Base-by-base conservation (phyloP, 2,797 vertebrate genomes). In the Danio albolineatus region DNA sequence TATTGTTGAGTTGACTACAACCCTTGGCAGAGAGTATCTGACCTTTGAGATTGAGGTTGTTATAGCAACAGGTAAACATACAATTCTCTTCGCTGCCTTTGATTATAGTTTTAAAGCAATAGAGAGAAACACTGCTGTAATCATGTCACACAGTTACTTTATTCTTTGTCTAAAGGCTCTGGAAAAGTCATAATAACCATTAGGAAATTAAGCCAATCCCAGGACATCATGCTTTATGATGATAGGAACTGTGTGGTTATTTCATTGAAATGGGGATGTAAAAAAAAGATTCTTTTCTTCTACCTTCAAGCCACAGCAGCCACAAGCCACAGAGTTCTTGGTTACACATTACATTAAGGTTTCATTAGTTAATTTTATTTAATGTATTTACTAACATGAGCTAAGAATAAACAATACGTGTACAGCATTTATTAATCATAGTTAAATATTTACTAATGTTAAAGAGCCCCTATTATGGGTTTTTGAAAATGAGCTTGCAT, bases 31-130 rank as follows among this genome's bases (percentile, higher is more conserved):
- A 28, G 28, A 28, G 28, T 28, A 28, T 28, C 28, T 28, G 28
- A 28, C 28, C 71, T 46, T 28, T 28, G 28, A 28, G 28, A 28
- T 28, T n/a, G n/a, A n/a, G 1, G 28, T 28, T 28, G 28, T 28
- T 28, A 28, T 73, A 73, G 54, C 71, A 59, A 73, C 54, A 48
- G 5, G 19, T 59, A 46, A 36, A 46, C 4, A 10, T 59, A n/a
- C 28, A 28, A 28, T 28, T 28, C 10, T 44, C 39, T 3, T 46
- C 9, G 8, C 41, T 59, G 70, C 39, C 41, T 41, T 57, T 36
- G 14, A 46, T 73, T 17, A 1, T 17, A 1, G 1, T 17, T 44
- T 71, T 48, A 66, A 28, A 46, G 28, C 64, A 66, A 16, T n/a
- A 67, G 19, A 66, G 10, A 5, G 12, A 44, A 44, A 12, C 12